These are phyloP conservation scores for Alca torda DNA, from an alignment of 2,797 vertebrate genomes.

Conservation along the genomic window DNA sequence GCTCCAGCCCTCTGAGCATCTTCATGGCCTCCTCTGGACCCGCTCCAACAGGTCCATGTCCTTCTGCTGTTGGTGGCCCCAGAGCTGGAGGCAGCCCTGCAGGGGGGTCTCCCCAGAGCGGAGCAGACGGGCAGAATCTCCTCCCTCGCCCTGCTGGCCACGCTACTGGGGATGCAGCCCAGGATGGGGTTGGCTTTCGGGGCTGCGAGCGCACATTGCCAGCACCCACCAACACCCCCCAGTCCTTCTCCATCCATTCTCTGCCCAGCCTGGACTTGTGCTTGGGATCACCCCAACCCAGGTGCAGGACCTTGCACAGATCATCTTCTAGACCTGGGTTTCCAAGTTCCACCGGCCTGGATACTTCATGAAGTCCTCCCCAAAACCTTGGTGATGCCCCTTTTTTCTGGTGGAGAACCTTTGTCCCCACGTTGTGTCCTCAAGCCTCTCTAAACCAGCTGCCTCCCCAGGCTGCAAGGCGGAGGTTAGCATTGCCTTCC, in stretches of 20 bases:
- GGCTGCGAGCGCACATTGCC: neutral
- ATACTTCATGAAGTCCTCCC: neutral
- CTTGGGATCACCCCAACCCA: neutral
- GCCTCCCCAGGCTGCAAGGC: accelerated
- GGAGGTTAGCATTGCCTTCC: accelerated
- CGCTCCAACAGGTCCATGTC: neutral
- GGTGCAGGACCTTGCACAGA: neutral
- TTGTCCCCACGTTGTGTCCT: neutral
- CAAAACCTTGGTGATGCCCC: neutral
- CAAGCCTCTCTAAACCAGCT: accelerated
- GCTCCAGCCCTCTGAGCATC: neutral
- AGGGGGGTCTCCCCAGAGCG: neutral
- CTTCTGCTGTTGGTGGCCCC: neutral
- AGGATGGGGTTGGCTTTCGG: neutral
- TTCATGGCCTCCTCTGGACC: neutral
- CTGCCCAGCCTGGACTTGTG: neutral
- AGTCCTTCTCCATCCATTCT: neutral
- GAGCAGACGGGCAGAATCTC: neutral
- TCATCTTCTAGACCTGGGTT: neutral
- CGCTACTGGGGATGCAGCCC: neutral
- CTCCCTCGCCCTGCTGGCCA: neutral
- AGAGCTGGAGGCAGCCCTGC: neutral
- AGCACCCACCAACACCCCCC: neutral
- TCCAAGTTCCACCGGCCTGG: neutral
- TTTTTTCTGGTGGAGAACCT: neutral